Percentiles rank a stretch among this genome's conserved stretches.
phyloP scores from a whole-genome alignment of 2,888 invertebrate genomes.

The Podotricha telesiphe region DNA sequence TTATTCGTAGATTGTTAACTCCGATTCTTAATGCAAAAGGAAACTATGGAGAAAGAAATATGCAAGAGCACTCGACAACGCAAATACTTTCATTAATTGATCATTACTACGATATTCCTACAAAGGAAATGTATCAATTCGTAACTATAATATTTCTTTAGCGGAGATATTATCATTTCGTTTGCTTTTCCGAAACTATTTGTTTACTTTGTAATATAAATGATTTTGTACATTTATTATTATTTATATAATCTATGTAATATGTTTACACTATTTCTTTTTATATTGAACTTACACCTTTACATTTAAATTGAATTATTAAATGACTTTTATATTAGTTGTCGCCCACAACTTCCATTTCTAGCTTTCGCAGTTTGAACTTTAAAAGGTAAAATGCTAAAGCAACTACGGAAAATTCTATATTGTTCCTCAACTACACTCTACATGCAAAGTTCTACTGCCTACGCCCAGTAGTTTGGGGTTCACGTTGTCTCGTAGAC shows the following conservation, averaged over 20 bases:
- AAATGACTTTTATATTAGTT: not conserved
- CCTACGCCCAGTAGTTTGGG: no score
- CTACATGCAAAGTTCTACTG: no score
- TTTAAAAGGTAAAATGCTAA: no score
- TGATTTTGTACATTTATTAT: no score
- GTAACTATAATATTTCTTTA: slow-evolving; percentile 13
- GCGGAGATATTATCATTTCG: not conserved
- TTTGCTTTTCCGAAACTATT: not conserved
- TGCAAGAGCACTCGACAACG: slow-evolving; percentile 33
- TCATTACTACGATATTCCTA: slow-evolving; percentile 30
- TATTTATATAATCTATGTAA: no score
- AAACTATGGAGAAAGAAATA: slow-evolving; percentile 31
- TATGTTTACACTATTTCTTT: no score
- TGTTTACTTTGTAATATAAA: not conserved
- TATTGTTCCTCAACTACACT: no score
- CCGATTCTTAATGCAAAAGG: slow-evolving; percentile 22
- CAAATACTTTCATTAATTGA: slow-evolving; percentile 34
- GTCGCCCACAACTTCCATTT: no score
- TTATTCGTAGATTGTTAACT: slow-evolving; percentile 26
- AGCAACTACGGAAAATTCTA: no score
- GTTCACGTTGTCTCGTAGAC: no score
- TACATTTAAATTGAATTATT: not conserved
- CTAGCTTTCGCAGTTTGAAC: no score
- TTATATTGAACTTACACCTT: no score
- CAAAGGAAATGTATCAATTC: slow-evolving; percentile 26